Conservation (phyloP, 2,113 vertebrate genomes). For the Peromyscus polionotus region DNA sequence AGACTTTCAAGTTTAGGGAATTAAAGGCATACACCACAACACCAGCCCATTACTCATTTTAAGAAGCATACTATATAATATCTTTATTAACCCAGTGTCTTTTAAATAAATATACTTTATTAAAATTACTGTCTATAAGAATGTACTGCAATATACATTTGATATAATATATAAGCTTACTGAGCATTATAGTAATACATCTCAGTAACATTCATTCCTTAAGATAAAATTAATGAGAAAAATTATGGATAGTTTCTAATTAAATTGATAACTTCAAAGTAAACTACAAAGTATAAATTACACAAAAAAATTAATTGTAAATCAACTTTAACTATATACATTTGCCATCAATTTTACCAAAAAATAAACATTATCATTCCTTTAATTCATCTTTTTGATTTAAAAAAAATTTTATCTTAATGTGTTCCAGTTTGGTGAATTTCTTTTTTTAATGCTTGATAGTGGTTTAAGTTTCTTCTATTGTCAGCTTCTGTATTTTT, state of each 20-base stretch:
- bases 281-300: not conserved
- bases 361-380: not conserved
- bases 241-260: not conserved
- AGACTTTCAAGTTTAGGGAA: not conserved
- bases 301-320: not conserved
- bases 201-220: not conserved
- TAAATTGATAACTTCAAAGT: not conserved
- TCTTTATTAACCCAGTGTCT: not conserved
- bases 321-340: not conserved
- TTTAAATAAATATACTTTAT: not conserved
- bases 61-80: not conserved
- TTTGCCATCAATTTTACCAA: not conserved
- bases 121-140: slow-evolving; percentile 23
- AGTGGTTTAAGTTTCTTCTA: not conserved
- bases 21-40: not conserved
- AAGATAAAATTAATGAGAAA: not conserved
- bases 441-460: not conserved
- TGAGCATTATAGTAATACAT: not conserved
- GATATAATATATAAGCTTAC: not conserved
- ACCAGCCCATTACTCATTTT: not conserved
- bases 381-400: not conserved
- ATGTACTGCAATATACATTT: not conserved
- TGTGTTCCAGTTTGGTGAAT: not conserved
- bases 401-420: not conserved
- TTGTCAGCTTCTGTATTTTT: not conserved